A percentile compares a stretch with the other conserved stretches of the same genome.
Conservation (phyloP, 2,113 vertebrate species). For the Eulacestoma nigropectus region DNA sequence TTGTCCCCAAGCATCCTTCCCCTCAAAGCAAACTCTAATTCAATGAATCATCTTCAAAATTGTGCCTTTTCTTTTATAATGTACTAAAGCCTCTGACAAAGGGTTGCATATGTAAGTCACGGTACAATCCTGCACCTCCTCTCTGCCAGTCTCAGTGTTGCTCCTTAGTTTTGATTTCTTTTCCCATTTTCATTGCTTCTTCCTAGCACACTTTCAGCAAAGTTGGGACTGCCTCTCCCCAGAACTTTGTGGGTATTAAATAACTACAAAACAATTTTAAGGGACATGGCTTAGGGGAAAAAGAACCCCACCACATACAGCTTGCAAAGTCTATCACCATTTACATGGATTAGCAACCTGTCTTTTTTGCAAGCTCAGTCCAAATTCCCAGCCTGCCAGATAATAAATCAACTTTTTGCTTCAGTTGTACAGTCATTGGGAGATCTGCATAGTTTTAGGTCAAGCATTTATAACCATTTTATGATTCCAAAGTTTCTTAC, state of each 20-base stretch:
- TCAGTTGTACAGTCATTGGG: background rate
- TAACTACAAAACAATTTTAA: background rate
- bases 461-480: conserved; percentile 48
- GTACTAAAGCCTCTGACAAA: background rate
- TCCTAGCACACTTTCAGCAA: background rate
- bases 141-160: background rate
- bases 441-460: conserved; percentile 53
- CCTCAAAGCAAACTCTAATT: conserved; percentile 17
- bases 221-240: background rate
- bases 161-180: background rate
- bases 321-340: background rate
- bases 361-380: background rate
- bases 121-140: background rate
- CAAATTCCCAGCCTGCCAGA: conserved; percentile 5
- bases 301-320: background rate
- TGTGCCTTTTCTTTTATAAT: background rate
- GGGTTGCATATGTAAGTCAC: background rate
- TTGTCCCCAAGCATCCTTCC: conserved; percentile 10
- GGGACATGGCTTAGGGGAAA: background rate
- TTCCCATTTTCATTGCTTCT: background rate
- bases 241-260: background rate
- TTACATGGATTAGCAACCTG: background rate
- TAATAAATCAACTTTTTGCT: conserved; percentile 47
- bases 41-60: background rate
- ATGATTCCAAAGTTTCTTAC: conserved; percentile 55